Percentiles rank a stretch among this genome's conserved stretches.
phyloP scores from a whole-genome alignment of 2,888 invertebrate species.

The Dioctria linearis region DNA sequence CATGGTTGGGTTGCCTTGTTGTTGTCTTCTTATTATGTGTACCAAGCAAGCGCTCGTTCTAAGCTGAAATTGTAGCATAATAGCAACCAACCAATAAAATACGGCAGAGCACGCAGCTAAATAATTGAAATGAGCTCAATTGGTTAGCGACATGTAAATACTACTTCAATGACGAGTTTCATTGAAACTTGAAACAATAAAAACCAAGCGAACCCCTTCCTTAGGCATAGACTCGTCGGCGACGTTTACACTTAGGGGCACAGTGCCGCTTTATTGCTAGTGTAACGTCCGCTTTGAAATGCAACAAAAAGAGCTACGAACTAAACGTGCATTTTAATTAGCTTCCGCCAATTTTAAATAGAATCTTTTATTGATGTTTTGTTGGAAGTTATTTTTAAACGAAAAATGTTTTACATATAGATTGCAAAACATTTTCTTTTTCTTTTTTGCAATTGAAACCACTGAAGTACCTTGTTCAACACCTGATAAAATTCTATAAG shows the following conservation, averaged over 20 bases:
- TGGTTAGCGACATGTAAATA: neutral
- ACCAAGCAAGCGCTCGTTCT: too few relatives aligned
- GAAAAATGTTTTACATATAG: neutral
- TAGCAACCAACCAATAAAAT: too few relatives aligned
- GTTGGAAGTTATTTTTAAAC: neutral
- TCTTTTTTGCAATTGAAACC: too few relatives aligned
- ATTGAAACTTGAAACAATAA: neutral
- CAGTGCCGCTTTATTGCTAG: neutral
- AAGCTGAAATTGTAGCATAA: too few relatives aligned
- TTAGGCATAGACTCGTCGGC: neutral
- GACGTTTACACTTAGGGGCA: neutral
- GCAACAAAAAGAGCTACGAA: neutral
- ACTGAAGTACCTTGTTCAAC: too few relatives aligned
- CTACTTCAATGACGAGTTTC: neutral
- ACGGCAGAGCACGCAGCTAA: neutral
- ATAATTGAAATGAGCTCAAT: constrained; percentile 1
- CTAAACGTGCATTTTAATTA: neutral
- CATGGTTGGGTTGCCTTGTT: too few relatives aligned
- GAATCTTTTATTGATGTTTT: neutral
- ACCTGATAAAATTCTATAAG: too few relatives aligned
- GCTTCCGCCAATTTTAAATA: neutral
- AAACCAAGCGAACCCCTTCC: neutral
- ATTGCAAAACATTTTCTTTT: too few relatives aligned
- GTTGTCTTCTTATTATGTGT: too few relatives aligned
- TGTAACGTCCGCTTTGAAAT: constrained; percentile 1